These are phyloP conservation scores for Babyrousa celebensis DNA, from an alignment of 2,797 vertebrate genomes.

Conservation along the genomic window DNA sequence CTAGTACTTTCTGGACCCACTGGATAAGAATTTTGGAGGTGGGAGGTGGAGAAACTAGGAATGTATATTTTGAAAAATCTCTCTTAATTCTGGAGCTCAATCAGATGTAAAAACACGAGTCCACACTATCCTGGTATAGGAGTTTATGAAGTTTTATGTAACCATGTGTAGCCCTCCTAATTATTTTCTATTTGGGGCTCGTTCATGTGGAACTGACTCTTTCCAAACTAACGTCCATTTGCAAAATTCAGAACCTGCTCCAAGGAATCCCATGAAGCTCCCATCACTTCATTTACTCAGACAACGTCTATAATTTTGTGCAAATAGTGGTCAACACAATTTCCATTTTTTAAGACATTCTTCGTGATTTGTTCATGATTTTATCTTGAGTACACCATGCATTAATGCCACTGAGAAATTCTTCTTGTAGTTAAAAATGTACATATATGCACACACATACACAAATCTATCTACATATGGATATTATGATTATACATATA, in stretches of 20 bases:
- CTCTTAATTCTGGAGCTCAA: background rate
- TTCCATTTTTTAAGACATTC: background rate
- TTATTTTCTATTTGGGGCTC: slow-evolving; percentile 8
- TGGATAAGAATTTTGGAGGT: background rate
- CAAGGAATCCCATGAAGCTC: background rate
- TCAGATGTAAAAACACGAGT: slow-evolving; percentile 12
- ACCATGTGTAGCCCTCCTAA: background rate
- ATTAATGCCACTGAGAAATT: background rate
- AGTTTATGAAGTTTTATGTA: background rate
- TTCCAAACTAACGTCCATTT: slow-evolving; percentile 7
- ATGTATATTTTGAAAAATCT: background rate
- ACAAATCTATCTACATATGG: no score
- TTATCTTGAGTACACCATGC: background rate
- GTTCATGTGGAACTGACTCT: background rate
- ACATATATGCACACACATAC: no score
- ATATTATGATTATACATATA: no score
- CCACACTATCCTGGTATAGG: background rate
- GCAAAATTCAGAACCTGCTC: slow-evolving; percentile 9
- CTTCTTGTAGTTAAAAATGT: background rate
- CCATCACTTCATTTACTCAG: background rate
- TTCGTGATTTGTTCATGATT: background rate
- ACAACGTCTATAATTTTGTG: background rate
- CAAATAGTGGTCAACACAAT: slow-evolving; percentile 25
- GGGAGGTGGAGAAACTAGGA: background rate
- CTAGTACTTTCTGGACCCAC: background rate